Base-by-base conservation (phyloP, 2,797 vertebrate species). In the Gymnoscopelus braueri region DNA sequence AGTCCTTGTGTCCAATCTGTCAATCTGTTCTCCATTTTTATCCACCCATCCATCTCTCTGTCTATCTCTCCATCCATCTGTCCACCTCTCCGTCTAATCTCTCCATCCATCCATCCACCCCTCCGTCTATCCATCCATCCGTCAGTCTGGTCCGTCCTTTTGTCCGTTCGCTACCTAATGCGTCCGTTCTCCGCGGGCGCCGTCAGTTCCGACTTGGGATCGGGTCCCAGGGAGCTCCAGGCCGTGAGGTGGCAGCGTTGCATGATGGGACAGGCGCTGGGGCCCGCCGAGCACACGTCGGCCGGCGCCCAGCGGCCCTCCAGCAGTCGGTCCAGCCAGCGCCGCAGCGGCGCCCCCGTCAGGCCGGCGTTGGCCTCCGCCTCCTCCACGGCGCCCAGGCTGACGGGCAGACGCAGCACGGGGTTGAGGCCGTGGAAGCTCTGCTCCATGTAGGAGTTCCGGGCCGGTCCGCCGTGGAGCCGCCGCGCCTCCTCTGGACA, bases 381-480 rank as follows among this genome's bases (percentile, higher is more conserved):
- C 85, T 96, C 95, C 74, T 98, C 97, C 69, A 95, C 82, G 0
- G 95, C 95, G 0, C 93, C 88, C 0, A 97, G 86, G 35, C 90
- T 95, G 64, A 97, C 81, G 0, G 97, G 96, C 79, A 98, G 92
- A 74, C 95, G 95, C 60, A 99, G 93, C n/a, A 98, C 94, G 0
- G 96, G 95, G 87, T 98, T 99, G 70, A 99, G 92, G 52, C 97
- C 96, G 69, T 98, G 97, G 91, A 98, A 99, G 63, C 96, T 99
- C 92, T 98, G 97, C 89, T 99, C 98, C 97, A 98, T 98, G 92
- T 99, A 99, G 4, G 96, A 93, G 24, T 96, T 96, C 77, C 93
- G 95, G 0, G 89, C 79, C 0, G 98, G 98, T 0, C 98, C 98
- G 0, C 72, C 85, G 86, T 99, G 97, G 5, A 96, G 65, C 80